Percentiles rank a stretch among this genome's conserved stretches.
Evolutionary conservation across 2,113 vertebrate genomes (phyloP).

Genomic region (Todiramphus chloris): DNA sequence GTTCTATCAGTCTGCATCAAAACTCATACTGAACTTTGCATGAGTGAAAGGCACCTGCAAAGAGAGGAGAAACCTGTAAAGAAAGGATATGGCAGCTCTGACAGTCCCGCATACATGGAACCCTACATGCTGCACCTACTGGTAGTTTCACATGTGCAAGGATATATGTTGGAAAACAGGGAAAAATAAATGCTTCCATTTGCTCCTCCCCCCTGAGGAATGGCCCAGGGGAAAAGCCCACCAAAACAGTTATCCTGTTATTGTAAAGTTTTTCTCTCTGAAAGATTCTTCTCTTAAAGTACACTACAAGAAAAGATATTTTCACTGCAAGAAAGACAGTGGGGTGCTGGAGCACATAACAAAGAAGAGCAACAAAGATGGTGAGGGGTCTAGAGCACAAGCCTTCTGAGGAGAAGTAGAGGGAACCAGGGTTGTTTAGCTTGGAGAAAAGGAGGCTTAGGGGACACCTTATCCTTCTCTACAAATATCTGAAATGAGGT

Average conservation of each 20-base stretch:
- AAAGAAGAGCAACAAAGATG: rapidly evolving
- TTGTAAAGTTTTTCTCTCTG: background rate
- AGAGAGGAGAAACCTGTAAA: background rate
- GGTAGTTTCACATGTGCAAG: background rate
- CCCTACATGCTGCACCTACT: background rate
- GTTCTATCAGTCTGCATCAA: background rate
- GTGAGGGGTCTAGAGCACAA: background rate
- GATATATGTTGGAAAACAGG: background rate
- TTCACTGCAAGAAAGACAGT: background rate
- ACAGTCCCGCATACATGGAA: background rate
- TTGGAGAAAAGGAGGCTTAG: background rate
- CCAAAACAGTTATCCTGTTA: background rate
- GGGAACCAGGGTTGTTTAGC: background rate
- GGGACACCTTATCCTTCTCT: background rate
- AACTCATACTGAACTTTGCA: background rate
- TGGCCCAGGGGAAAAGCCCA: background rate
- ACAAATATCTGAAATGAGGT: background rate
- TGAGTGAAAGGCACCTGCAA: background rate
- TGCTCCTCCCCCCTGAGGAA: background rate
- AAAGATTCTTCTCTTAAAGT: background rate
- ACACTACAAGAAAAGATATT: background rate
- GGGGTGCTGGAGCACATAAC: rapidly evolving
- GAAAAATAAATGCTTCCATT: background rate
- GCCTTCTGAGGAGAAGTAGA: background rate
- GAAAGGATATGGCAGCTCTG: background rate